Evolutionary conservation across 2,888 invertebrate species (phyloP).

Genomic region (Drosophila leonis): DNA sequence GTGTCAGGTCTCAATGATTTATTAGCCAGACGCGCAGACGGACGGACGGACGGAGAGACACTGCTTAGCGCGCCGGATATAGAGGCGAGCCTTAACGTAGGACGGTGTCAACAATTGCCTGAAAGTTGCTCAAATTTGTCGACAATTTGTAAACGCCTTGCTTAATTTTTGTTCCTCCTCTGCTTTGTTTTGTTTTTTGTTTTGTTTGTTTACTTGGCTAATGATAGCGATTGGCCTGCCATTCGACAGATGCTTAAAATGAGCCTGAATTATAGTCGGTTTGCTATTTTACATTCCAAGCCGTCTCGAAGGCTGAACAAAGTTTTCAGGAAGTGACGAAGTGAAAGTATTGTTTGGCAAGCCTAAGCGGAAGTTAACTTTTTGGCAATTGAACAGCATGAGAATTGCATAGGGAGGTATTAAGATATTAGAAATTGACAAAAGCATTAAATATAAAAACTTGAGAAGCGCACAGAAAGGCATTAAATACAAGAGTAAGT

Average conservation of each 20-base stretch:
- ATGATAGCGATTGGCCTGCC: slow-evolving; percentile 70
- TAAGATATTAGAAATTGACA: too few relatives aligned
- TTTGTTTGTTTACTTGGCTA: slow-evolving; percentile 42
- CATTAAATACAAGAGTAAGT: too few relatives aligned
- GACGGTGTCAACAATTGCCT: slow-evolving; percentile 70
- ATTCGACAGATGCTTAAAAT: slow-evolving; percentile 38
- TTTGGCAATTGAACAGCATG: not conserved
- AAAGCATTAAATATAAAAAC: too few relatives aligned
- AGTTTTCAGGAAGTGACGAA: not conserved
- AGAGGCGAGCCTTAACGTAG: slow-evolving; percentile 18
- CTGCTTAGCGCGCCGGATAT: slow-evolving; percentile 47
- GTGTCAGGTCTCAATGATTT: slow-evolving; percentile 74
- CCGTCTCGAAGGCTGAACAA: too few relatives aligned
- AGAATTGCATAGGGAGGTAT: not conserved
- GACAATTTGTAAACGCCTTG: slow-evolving; percentile 57
- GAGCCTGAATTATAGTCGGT: slow-evolving; percentile 3
- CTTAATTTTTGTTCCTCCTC: not conserved
- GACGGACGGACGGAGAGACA: slow-evolving; percentile 22
- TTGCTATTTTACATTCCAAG: not conserved
- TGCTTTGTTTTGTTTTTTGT: not conserved
- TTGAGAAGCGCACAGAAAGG: too few relatives aligned
- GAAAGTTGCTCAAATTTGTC: slow-evolving; percentile 73
- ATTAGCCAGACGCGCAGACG: slow-evolving; percentile 64
- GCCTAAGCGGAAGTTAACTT: not conserved
- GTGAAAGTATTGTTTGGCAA: not conserved